Conservation (phyloP, 2,113 vertebrate species). For the Vanacampus margaritifer region DNA sequence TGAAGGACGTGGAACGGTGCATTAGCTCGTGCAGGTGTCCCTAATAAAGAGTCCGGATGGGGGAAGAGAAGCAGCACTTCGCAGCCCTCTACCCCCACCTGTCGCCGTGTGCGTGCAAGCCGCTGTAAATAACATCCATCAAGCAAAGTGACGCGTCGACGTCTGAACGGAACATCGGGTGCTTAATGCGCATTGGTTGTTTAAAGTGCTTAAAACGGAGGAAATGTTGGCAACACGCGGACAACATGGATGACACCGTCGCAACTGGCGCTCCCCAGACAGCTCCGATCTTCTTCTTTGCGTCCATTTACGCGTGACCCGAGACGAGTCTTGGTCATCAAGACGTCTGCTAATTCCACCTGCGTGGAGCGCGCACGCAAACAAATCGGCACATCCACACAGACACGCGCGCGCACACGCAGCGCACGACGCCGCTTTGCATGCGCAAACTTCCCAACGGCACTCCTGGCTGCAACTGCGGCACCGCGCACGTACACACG, state of each 20-base stretch:
- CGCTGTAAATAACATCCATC: conserved; percentile 17
- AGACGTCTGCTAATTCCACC: neutral
- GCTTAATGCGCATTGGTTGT: neutral
- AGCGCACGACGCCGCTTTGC: neutral
- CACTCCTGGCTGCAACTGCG: neutral
- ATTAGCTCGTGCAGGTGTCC: neutral
- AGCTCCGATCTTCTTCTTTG: neutral
- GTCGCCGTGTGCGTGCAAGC: conserved; percentile 59
- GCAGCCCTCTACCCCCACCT: conserved; percentile 78
- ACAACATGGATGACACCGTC: neutral
- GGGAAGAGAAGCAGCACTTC: conserved; percentile 50
- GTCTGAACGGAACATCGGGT: neutral
- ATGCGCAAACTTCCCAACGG: neutral
- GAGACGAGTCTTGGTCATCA: neutral
- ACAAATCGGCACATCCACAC: neutral
- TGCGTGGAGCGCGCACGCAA: neutral
- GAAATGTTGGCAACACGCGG: neutral
- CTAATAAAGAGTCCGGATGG: neutral
- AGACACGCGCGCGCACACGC: neutral
- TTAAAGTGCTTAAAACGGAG: neutral
- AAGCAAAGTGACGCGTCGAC: neutral
- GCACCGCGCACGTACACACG: neutral
- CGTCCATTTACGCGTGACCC: neutral
- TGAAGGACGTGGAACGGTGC: neutral
- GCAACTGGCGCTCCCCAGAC: neutral